These are phyloP conservation scores for Abramis brama DNA, from an alignment of 2,113 vertebrate species.

Conservation along the genomic window DNA sequence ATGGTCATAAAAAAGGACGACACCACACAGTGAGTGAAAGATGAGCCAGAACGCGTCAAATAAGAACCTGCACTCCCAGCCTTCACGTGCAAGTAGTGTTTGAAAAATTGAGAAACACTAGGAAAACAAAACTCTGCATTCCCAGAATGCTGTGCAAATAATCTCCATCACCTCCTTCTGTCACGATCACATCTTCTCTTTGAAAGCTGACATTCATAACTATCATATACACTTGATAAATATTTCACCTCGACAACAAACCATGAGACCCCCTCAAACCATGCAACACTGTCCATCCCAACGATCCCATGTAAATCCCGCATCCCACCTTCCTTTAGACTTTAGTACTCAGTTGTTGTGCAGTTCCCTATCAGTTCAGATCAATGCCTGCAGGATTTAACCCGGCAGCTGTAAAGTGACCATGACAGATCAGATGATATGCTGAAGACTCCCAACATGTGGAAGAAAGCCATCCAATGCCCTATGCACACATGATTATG, in stretches of 20 bases:
- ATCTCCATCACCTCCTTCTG: conserved; percentile 60
- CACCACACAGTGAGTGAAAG: conserved; percentile 86
- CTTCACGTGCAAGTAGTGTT: conserved; percentile 64
- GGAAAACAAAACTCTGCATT: conserved; percentile 71
- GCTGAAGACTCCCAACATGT: neutral
- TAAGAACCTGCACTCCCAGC: conserved; percentile 69
- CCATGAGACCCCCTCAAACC: neutral
- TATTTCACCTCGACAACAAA: neutral
- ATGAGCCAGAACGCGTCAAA: conserved; percentile 71
- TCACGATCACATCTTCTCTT: neutral
- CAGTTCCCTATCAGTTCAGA: neutral
- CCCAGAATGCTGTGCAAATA: conserved; percentile 81
- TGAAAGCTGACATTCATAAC: neutral
- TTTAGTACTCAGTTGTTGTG: neutral
- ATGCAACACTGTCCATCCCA: neutral
- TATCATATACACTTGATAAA: neutral
- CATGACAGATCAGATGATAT: neutral
- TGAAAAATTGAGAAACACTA: conserved; percentile 57
- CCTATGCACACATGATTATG: neutral
- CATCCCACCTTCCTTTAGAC: neutral
- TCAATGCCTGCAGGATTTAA: neutral
- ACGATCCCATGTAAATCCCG: neutral
- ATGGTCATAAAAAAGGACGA: conserved; percentile 79
- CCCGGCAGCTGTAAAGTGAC: neutral
- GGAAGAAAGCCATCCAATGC: neutral